phyloP scores from a whole-genome alignment of 2,888 invertebrate species.

The Argynnis bischoffii region DNA sequence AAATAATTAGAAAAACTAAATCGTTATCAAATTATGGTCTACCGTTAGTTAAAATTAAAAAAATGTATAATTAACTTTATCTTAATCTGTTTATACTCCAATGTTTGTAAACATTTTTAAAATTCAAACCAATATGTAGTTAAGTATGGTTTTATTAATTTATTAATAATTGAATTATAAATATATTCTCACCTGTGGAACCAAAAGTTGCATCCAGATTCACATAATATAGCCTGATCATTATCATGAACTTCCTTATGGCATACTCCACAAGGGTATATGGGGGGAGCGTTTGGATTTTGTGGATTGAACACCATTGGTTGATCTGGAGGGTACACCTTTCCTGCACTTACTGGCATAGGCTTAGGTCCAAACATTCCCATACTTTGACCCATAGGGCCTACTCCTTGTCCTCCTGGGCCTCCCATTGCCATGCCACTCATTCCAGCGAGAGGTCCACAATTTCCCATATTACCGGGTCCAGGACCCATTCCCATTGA shows the following conservation, averaged over 20 bases:
- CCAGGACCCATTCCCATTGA: conserved; percentile 77
- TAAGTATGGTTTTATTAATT: neutral
- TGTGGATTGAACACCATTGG: conserved; percentile 99
- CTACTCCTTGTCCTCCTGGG: conserved; percentile 78
- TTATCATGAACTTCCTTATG: conserved; percentile 99
- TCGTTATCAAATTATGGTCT: too few relatives aligned
- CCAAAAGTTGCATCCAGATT: conserved; percentile 99
- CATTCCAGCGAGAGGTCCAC: conserved; percentile 78
- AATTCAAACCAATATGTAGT: neutral
- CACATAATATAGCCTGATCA: conserved; percentile 98
- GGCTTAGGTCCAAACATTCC: conserved; percentile 90
- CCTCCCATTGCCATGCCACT: conserved; percentile 80
- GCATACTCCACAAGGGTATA: conserved; percentile 98
- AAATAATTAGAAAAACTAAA: too few relatives aligned
- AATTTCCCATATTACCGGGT: conserved; percentile 76
- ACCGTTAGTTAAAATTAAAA: too few relatives aligned
- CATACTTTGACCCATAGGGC: conserved; percentile 84
- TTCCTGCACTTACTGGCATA: conserved; percentile 95
- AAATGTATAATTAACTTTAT: too few relatives aligned
- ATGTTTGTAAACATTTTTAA: too few relatives aligned
- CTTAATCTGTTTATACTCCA: too few relatives aligned
- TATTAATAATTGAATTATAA: neutral
- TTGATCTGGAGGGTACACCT: conserved; percentile 97
- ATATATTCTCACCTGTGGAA: conserved; percentile 91
- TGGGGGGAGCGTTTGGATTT: conserved; percentile 98